phyloP scores from a whole-genome alignment of 2,113 vertebrate genomes.

The Cromileptes altivelis region DNA sequence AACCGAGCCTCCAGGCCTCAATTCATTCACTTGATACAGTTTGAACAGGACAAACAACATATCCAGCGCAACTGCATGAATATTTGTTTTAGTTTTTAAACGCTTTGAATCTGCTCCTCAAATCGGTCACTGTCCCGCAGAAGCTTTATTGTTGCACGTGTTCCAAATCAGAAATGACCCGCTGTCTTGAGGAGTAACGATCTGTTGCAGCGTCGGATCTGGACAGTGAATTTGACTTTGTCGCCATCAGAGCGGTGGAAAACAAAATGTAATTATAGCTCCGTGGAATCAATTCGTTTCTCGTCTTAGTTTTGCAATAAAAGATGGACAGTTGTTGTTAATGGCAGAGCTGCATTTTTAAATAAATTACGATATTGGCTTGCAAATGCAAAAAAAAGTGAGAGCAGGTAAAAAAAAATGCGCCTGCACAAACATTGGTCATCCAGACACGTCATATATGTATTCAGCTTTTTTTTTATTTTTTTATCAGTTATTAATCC shows the following conservation, averaged over 20 bases:
- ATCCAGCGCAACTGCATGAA: not conserved
- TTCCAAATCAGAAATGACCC: not conserved
- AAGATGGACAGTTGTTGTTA: not conserved
- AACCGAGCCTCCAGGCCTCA: constrained; percentile 38
- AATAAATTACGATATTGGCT: not conserved
- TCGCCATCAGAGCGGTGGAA: not conserved
- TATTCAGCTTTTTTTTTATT: constrained; percentile 67
- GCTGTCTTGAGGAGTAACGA: not conserved
- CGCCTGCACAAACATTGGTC: constrained; percentile 55
- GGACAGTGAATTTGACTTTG: constrained; percentile 12
- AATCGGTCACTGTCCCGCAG: not conserved
- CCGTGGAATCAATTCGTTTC: not conserved
- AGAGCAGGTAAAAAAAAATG: not conserved
- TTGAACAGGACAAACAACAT: constrained; percentile 49
- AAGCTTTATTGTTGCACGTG: not conserved
- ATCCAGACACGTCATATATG: constrained; percentile 50
- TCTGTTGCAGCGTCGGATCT: not conserved
- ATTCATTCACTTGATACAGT: constrained; percentile 6
- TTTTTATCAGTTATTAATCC: constrained; percentile 87
- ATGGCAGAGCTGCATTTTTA: not conserved
- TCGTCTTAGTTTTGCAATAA: not conserved
- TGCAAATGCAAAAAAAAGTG: constrained; percentile 9
- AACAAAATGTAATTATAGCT: not conserved
- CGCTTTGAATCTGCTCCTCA: not conserved
- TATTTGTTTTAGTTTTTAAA: not conserved